These are phyloP conservation scores for Coregonus suidteri DNA, from an alignment of 2,797 vertebrate species.

Conservation along the genomic window DNA sequence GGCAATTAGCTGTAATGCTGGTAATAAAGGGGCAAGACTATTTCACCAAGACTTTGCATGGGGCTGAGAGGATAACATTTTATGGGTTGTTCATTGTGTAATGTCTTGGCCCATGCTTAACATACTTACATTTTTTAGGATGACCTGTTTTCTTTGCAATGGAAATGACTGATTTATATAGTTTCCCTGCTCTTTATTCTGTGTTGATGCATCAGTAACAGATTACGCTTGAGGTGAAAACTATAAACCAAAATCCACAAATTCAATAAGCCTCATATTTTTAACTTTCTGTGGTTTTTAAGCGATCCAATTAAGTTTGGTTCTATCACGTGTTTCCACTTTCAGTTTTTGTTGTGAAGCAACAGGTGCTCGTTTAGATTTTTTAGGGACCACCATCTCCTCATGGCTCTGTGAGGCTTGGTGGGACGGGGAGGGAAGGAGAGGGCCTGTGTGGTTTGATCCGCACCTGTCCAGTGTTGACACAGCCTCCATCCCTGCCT, in stretches of 20 bases:
- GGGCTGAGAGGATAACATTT: constrained; percentile 30
- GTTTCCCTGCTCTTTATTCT: too few species aligned
- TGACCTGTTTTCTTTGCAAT: background rate
- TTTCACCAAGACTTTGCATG: constrained; percentile 59
- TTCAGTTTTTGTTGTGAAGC: background rate
- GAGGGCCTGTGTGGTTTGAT: constrained; percentile 43
- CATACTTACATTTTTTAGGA: background rate
- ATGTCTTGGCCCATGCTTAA: background rate
- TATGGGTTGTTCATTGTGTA: background rate
- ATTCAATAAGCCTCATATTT: background rate
- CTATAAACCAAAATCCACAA: background rate
- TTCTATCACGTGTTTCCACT: background rate
- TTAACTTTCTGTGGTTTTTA: background rate
- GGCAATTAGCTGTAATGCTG: constrained; percentile 75
- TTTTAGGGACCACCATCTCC: background rate
- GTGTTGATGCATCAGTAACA: too few species aligned
- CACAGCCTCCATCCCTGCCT: background rate
- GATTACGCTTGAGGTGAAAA: background rate
- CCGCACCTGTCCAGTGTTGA: constrained; percentile 58
- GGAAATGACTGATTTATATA: background rate
- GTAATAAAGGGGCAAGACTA: constrained; percentile 75
- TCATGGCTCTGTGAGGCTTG: background rate
- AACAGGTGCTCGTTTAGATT: background rate
- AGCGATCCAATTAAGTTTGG: too few species aligned
- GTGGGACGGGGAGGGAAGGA: background rate